Percentiles rank a stretch among this genome's conserved stretches.
Evolutionary conservation across 2,888 invertebrate genomes (phyloP).

Genomic region (Meliscaeva auricollis): DNA sequence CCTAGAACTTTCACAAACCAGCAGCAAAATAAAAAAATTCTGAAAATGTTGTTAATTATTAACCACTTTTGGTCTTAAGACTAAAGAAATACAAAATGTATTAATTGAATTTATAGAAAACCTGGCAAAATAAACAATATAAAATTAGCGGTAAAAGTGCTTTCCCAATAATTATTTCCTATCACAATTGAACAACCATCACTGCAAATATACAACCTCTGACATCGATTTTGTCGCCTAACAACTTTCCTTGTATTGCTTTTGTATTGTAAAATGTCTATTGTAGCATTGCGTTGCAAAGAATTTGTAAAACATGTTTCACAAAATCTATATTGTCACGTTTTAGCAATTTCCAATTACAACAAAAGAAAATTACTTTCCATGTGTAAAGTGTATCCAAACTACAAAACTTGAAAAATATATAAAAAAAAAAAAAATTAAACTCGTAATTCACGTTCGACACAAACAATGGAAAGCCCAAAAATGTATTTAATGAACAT

Average conservation of each 20-base stretch:
- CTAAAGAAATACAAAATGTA: neutral
- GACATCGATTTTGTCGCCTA: conserved; percentile 52
- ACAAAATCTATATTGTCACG: conserved; percentile 47
- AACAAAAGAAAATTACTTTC: conserved; percentile 6
- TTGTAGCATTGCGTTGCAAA: neutral
- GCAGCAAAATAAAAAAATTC: too few relatives aligned
- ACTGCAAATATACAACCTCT: conserved; percentile 58
- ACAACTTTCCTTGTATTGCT: conserved; percentile 66
- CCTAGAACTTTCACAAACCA: too few relatives aligned
- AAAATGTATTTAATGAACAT: neutral
- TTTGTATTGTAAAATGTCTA: neutral
- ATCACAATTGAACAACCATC: conserved; percentile 12
- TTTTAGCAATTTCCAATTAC: conserved; percentile 34
- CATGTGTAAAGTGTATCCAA: neutral
- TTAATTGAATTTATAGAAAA: neutral
- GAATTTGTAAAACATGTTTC: conserved; percentile 48
- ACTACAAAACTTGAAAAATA: neutral
- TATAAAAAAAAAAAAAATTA: neutral
- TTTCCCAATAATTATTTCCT: neutral
- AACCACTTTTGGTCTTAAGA: too few relatives aligned
- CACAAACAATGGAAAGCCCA: conserved; percentile 53
- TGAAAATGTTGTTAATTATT: too few relatives aligned
- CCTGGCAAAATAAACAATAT: neutral
- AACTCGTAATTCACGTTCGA: conserved; percentile 41
- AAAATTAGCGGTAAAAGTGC: neutral